These are phyloP conservation scores for Euzophera pinguis DNA, from an alignment of 2,888 invertebrate species.

Conservation along the genomic window DNA sequence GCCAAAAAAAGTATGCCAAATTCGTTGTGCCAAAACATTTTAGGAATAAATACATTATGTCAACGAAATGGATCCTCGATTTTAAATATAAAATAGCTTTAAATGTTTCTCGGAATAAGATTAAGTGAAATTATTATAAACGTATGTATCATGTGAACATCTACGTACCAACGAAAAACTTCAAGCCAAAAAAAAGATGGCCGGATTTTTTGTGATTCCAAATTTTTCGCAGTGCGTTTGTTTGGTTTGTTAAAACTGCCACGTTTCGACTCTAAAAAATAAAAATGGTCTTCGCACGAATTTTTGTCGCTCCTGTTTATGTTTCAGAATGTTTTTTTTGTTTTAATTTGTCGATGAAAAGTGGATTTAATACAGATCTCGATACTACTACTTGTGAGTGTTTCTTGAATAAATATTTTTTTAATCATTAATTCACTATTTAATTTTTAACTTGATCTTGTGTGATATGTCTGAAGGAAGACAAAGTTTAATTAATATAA, in stretches of 20 bases:
- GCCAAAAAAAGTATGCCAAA: too few species aligned
- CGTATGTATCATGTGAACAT: not conserved
- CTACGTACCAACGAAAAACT: not conserved
- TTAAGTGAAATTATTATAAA: not conserved
- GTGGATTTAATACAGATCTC: not conserved
- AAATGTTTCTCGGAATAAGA: not conserved
- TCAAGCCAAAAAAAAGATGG: not conserved
- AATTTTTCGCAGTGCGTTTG: slow-evolving; percentile 18
- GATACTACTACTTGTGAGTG: too few species aligned
- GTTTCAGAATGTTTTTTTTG: not conserved
- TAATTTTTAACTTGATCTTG: too few species aligned
- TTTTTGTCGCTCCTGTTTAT: slow-evolving; percentile 1
- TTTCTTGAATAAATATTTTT: too few species aligned
- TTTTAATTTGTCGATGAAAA: not conserved
- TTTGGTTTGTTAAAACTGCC: slow-evolving; percentile 23
- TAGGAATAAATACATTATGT: too few species aligned
- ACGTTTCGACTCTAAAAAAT: slow-evolving; percentile 22
- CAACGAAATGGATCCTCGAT: too few species aligned
- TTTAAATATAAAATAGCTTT: too few species aligned
- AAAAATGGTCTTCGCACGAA: slow-evolving; percentile 12
- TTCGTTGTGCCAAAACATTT: too few species aligned
- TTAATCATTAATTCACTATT: too few species aligned
- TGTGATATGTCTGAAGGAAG: too few species aligned
- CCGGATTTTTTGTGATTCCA: slow-evolving; percentile 6
- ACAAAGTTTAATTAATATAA: too few species aligned